Evolutionary conservation across 1,140 invertebrate genomes (phyloP).

Genomic region (Lepidurus apus): DNA sequence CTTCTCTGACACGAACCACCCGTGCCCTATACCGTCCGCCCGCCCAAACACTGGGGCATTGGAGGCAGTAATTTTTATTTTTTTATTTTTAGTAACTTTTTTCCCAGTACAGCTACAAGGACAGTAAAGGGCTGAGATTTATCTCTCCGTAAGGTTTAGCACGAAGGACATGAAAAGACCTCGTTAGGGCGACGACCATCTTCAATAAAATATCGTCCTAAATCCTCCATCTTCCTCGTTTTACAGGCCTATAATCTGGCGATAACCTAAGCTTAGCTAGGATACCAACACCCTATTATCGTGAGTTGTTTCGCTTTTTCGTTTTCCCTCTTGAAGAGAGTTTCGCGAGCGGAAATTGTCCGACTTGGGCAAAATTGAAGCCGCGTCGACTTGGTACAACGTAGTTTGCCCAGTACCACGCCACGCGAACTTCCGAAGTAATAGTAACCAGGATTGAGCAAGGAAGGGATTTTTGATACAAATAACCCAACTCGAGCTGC

Average conservation of each 20-base stretch:
- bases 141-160: conserved; percentile 12
- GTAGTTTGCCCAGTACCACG: no score
- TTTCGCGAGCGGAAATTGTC: no score
- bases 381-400: no score
- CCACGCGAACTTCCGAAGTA: no score
- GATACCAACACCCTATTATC: conserved; percentile 13
- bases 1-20: background rate
- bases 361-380: no score
- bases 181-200: conserved; percentile 5
- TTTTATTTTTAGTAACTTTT: no score
- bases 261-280: conserved; percentile 14
- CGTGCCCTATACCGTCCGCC: background rate
- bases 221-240: background rate
- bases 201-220: background rate
- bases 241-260: conserved; percentile 2
- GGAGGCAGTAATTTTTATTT: background rate
- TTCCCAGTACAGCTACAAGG: no score
- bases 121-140: background rate
- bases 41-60: background rate
- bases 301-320: background rate
- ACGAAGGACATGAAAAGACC: conserved; percentile 11
- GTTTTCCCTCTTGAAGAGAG: no score
- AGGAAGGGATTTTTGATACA: no score
- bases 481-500: no score
- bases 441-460: no score